A percentile compares a stretch with the other conserved stretches of the same genome.
phyloP scores from a whole-genome alignment of 2,797 vertebrate genomes.

The Cheracebus regulus region DNA sequence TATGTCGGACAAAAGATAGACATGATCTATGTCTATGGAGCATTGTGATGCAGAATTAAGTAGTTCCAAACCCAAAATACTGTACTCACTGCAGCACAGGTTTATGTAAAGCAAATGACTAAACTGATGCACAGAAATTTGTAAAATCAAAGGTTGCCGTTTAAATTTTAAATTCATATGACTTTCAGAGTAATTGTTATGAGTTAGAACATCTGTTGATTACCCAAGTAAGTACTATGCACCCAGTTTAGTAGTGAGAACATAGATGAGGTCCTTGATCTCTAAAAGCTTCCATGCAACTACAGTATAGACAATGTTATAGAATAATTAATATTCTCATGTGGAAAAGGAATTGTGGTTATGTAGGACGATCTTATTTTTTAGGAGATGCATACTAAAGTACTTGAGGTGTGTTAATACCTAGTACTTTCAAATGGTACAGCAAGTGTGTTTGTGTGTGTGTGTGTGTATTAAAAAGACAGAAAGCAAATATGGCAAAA shows the following conservation, averaged over 20 bases:
- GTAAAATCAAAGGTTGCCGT: neutral
- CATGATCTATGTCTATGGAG: neutral
- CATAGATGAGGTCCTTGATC: neutral
- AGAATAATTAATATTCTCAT: neutral
- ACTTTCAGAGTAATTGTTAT: neutral
- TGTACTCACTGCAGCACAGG: neutral
- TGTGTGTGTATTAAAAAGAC: too few species aligned
- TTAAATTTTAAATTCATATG: neutral
- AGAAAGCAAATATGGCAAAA: neutral
- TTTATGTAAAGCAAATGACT: neutral
- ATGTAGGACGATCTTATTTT: neutral
- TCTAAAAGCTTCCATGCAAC: neutral
- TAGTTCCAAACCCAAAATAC: neutral
- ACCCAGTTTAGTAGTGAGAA: neutral
- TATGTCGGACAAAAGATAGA: neutral
- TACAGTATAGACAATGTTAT: neutral
- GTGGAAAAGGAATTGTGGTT: neutral
- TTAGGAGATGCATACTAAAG: neutral
- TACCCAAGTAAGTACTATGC: neutral
- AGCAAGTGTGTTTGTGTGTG: neutral
- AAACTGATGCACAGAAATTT: neutral
- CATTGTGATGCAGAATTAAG: neutral
- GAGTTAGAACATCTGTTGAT: neutral
- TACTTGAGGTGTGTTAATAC: neutral
- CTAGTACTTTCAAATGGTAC: neutral